phyloP scores from a whole-genome alignment of 2,888 invertebrate species.

The Sepioteuthis lessoniana region DNA sequence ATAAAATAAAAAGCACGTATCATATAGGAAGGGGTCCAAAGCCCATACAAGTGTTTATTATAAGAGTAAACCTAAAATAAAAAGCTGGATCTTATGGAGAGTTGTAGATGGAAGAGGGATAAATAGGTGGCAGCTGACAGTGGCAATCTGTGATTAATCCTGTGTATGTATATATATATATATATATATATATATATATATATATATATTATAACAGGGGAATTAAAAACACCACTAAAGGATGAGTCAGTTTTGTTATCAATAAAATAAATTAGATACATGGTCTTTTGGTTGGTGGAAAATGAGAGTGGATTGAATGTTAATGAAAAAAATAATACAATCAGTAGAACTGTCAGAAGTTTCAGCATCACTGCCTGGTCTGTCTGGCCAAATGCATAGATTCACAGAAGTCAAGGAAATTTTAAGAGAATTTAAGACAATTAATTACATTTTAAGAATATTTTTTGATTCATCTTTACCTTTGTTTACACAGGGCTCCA shows the following conservation, averaged over 20 bases:
- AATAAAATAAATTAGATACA: constrained; percentile 24
- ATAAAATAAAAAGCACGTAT: not conserved
- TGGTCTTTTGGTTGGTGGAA: constrained; percentile 33
- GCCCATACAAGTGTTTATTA: not conserved
- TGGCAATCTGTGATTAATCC: not conserved
- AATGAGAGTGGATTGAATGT: constrained; percentile 33
- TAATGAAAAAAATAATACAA: not conserved
- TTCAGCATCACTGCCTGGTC: not conserved
- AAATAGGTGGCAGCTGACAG: not conserved
- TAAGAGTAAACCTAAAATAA: not conserved
- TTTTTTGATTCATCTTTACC: not conserved
- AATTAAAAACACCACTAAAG: not conserved
- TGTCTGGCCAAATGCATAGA: not conserved
- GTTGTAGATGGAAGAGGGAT: not conserved
- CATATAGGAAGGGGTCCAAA: not conserved
- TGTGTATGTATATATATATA: no score
- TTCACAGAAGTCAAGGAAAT: not conserved
- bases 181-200: no score
- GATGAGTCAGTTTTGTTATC: not conserved
- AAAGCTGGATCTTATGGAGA: not conserved
- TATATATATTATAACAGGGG: not conserved
- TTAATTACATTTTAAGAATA: not conserved
- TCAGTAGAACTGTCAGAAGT: not conserved
- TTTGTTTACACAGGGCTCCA: not conserved
- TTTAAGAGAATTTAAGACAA: not conserved